These are phyloP conservation scores for Tadarida brasiliensis DNA, from an alignment of 2,797 vertebrate genomes.

Conservation along the genomic window DNA sequence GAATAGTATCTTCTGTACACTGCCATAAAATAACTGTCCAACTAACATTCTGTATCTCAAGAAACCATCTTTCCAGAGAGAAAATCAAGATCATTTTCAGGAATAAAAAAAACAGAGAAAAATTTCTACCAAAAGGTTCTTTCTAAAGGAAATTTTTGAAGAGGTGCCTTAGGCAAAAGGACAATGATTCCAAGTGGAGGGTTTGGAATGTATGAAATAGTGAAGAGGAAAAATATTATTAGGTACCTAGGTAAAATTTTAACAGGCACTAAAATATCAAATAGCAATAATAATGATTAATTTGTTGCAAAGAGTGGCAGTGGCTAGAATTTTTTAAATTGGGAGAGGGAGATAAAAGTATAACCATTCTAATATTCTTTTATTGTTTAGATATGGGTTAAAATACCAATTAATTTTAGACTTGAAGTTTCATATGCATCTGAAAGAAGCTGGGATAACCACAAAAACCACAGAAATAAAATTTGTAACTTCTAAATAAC, in stretches of 20 bases:
- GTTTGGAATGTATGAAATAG: neutral
- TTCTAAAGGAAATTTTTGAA: constrained; percentile 30
- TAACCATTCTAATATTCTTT: neutral
- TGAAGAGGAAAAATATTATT: neutral
- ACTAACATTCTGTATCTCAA: neutral
- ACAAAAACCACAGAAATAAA: constrained; percentile 11
- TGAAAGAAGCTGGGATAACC: constrained; percentile 1
- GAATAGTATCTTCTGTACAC: neutral
- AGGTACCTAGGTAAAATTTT: neutral
- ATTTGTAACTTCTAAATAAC: neutral
- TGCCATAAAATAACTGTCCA: neutral
- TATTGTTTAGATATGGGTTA: neutral
- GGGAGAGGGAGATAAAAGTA: neutral
- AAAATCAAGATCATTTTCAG: neutral
- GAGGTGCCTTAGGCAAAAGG: neutral
- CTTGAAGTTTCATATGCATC: neutral
- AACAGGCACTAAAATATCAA: neutral
- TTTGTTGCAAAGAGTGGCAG: neutral
- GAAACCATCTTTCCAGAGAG: neutral
- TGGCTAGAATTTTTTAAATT: neutral
- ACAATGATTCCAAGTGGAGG: neutral
- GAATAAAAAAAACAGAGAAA: neutral
- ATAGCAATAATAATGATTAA: neutral
- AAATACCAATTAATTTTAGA: neutral
- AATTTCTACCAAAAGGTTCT: neutral